Evolutionary conservation across 2,797 vertebrate genomes (phyloP), one percentile per base, ranked within the genome.

Genomic region (Euphonia xanthogaster): DNA sequence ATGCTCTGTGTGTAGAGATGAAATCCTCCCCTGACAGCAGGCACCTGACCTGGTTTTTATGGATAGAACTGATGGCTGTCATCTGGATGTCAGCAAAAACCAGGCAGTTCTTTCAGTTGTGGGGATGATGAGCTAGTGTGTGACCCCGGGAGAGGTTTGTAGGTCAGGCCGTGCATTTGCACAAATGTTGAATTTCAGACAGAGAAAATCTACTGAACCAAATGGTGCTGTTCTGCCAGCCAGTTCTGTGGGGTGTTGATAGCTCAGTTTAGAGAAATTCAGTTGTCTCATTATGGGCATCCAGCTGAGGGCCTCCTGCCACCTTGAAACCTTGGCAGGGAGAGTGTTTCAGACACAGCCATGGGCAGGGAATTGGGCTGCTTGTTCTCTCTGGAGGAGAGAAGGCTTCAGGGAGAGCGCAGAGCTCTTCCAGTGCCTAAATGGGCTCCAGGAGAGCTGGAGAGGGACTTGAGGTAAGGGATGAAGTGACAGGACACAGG

Each of bases 381-480:
- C 10, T 39, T n/a, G 9, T 30, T 23, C 23, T 54, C 27, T 65
- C 23, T 62, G 40, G n/a, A 54, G 48, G 9, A 6, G 23, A 39
- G 42, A 9, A 61, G 45, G 14, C 22, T 53, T n/a, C 11, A 53
- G 47, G 17, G 66, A 44, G 78, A 61, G 11, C 21, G 61, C 22
- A n/a, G 47, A 53, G 9, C 39, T 9, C 14, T 81, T 22, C 5
- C 2, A 2, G n/a, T 4, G 47, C n/a, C 14, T 35, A 11, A 31
- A 44, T n/a, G 54, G n/a, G 22, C 39, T 70, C 39, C 39, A 53
- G 55, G 47, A 68, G 27, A 44, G 21, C 13, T 61, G 47, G n/a
- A 28, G 24, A 20, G 35, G 24, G 44, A 24, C 35, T 50, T 0
- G 24, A 0, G 35, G 0, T 19, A 15, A 18, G 30, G 42, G 18